Conservation (phyloP, 2,113 vertebrate species). For the Alligator sinensis region DNA sequence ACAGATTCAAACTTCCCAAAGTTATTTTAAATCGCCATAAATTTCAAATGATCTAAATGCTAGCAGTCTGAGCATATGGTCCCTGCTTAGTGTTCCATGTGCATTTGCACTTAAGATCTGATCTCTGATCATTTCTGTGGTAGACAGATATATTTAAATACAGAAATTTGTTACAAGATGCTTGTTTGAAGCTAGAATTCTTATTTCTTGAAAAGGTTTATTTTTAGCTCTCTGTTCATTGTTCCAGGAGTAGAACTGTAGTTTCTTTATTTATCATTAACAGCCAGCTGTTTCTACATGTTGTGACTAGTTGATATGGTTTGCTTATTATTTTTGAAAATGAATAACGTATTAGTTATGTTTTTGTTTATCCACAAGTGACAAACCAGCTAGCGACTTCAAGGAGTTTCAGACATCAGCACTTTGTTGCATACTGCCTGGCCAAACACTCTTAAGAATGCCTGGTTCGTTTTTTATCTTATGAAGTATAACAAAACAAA, state of each 20-base stretch:
- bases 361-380: not conserved
- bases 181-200: not conserved
- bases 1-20: not conserved
- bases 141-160: accelerated
- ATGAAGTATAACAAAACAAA: not conserved
- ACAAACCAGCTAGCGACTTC: not conserved
- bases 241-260: not conserved
- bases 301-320: not conserved
- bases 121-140: not conserved
- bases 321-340: not conserved
- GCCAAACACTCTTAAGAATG: not conserved
- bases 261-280: not conserved
- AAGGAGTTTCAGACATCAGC: not conserved
- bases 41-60: not conserved
- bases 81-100: not conserved
- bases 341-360: not conserved
- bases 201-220: not conserved
- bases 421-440: not conserved
- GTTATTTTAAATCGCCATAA: not conserved
- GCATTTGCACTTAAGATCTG: not conserved
- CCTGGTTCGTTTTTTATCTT: not conserved
- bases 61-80: not conserved
- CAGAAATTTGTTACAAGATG: not conserved
- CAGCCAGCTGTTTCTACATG: accelerated
- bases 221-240: not conserved